A percentile compares a stretch with the other conserved stretches of the same genome.
These are phyloP conservation scores for Goniozus legneri DNA, from an alignment of 1,140 invertebrate species.

Conservation along the genomic window DNA sequence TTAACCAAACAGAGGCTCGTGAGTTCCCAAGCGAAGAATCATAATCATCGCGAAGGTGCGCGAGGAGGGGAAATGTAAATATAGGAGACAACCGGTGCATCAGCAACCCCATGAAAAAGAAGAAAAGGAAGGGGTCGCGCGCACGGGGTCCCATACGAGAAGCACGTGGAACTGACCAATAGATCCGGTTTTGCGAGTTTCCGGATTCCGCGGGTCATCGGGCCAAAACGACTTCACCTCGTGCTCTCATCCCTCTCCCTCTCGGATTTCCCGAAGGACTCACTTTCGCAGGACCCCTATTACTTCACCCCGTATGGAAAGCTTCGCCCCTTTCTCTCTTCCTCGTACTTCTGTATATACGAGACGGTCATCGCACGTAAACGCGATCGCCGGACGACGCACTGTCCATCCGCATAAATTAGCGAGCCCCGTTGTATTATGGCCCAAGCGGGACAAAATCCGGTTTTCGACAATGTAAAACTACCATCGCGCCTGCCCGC, in stretches of 20 bases:
- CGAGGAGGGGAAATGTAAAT: too few relatives aligned
- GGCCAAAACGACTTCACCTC: constrained; percentile 22
- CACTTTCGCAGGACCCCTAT: constrained; percentile 7
- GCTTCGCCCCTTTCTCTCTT: constrained; percentile 9
- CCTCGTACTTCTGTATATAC: constrained; percentile 29
- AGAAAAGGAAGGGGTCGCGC: neutral
- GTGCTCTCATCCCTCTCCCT: constrained; percentile 13
- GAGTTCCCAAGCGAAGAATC: too few relatives aligned
- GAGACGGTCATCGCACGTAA: constrained; percentile 17
- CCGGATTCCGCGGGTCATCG: constrained; percentile 51
- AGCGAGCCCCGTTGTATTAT: neutral
- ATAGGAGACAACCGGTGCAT: too few relatives aligned
- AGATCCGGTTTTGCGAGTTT: constrained; percentile 57
- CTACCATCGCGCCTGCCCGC: neutral
- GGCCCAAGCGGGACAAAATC: too few relatives aligned
- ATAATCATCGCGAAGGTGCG: too few relatives aligned
- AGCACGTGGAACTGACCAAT: constrained; percentile 54
- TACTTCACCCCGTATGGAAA: constrained; percentile 25
- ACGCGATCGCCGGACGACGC: constrained; percentile 1
- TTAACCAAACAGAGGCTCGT: too few relatives aligned
- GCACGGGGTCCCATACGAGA: constrained; percentile 22
- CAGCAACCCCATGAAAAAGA: too few relatives aligned
- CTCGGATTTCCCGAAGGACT: constrained; percentile 7
- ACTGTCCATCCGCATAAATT: constrained; percentile 12
- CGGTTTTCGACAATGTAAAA: constrained; percentile 2